Base-by-base conservation (phyloP, 2,113 vertebrate genomes). In the Merops nubicus region DNA sequence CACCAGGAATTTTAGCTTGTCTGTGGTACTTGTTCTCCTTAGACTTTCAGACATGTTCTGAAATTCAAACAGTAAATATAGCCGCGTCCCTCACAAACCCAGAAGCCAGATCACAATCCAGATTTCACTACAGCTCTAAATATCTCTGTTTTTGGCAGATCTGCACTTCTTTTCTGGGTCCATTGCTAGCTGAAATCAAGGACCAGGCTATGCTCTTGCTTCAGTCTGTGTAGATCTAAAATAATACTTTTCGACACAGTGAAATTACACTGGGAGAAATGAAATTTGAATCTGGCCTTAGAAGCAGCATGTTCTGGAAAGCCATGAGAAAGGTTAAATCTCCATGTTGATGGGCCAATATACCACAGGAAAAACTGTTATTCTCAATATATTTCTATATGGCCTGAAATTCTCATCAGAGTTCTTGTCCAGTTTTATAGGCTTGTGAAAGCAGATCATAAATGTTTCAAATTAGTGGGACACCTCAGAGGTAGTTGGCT, bases 381-480 rank as follows among this genome's bases (percentile, higher is more conserved):
- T 36, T 83, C 56, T 76, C 6, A 1, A 13, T 86, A 16, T 64
- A 33, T 93, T 93, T 95, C 88, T 88, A 3, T 43, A 36, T 1
- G 5, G 59, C 26, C 93, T 96, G 95, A 88, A 91, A 88, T 93
- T 92, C 68, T 93, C 88, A 89, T 95, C 92, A 90, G 56, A 33
- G 28, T 45, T 91, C 79, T 84, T 67, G 43, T 90, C 72, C 73
- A 19, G 68, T 90, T 92, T 96, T 81, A 94, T 25, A 34, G 63
- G 19, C 51, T 94, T 74, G 28, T 68, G 94, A 93, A 85, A 63
- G 51, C 92, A 93, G 89, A 80, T 89, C 73, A 88, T 93, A 86
- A 93, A 93, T 75, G 42, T 64, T 81, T 88, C 59, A 74, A 78
- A 81, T 94, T 78, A 93, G 88, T 86, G 43, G 64, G 72, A 80